Evolutionary conservation across 2,113 vertebrate species (phyloP), one percentile per base, ranked within the genome.

Genomic region (Bucco capensis): DNA sequence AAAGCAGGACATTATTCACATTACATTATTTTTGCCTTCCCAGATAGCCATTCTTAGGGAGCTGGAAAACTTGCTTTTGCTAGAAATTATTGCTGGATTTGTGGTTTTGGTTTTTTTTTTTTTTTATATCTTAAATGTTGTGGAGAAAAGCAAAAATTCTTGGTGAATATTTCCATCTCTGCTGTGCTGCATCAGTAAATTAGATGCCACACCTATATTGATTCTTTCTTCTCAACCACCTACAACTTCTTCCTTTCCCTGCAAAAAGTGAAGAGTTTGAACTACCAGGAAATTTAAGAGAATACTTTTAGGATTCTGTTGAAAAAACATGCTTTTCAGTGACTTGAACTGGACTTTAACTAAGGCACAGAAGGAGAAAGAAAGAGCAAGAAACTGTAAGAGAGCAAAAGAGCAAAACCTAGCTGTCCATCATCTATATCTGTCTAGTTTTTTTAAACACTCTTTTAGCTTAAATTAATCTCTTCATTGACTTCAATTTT

Each of bases 81-180:
- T 61, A 50, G 12, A 30, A 84, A 69, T 66, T 10, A 42, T 79
- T 79, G 14, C 19, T 72, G 46, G 7, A 19, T 88, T 82, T 88
- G 9, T 53, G n/a, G n/a, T n/a, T n/a, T n/a, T n/a, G n/a, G 2
- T 33, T 74, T 50, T 57, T 3, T 72, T 87, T 60, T 3, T 15
- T 76, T 83, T 83, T 21, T 4, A 37, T 23, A 58, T 54, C 76
- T 54, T 70, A 6, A 28, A 0, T 53, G 35, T 35, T 47, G 24
- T 71, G 30, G 13, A 51, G 64, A 60, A 85, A 91, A 89, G 3
- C 15, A 65, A 92, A 89, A 91, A 71, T 67, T 88, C 14, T 7
- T 5, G 3, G n/a, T 76, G 31, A 76, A 17, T 72, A n/a, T 64
- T 79, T 83, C 56, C 18, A 40, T 46, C 51, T 80, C 47, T 86